Evolutionary conservation across 30 jellyfish, hydroid and myxozoan species (phyloP), one percentile per base, ranked within the genome.

Genomic region (Turritopsis rubra): DNA sequence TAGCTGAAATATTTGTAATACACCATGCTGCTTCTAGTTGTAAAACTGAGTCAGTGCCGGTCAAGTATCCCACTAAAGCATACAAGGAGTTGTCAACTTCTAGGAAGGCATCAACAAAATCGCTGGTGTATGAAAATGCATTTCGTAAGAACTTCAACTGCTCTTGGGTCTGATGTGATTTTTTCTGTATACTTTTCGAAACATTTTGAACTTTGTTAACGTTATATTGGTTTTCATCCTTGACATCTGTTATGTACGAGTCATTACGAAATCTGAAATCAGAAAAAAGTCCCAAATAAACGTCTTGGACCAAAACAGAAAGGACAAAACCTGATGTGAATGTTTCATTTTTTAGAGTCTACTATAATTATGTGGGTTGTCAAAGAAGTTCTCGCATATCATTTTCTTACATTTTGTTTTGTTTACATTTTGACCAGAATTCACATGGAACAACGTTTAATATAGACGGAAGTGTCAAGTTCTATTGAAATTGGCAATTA

Each of bases 1-100:
- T 71, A 5, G 96, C 88, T 1, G 98, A 75, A 19, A 92, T 84
- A 54, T 88, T 92, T 53, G 96, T 72, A 54, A 92, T 71, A 66
- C 98, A 92, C 78, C 95, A 92, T n/a, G 90, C 95, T 4, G 98
- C 95, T 66, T 92, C 93, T 7, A 92, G 66, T 70, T 92, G 98
- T 17, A 92, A 88, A 66, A 41, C 83, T 73, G 96, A 52, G 66
- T 92, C 95, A 18, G 81, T 85, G n/a, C 98, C 96, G 1, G 96
- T 84, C n/a, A 91, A 80, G 52, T 73, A 84, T n/a, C 96, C 89
- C 20, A 79, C 95, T 22, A 91, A 30, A 3, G 85, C 84, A 84
- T 90, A 41, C 26, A 91, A 26, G 4, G 96, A 79, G 30, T 73
- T 79, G 5, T 91, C 97, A 25, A 27, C 89, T 21, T 85, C 88